phyloP scores from a whole-genome alignment of 37 sponge, comb jelly and placozoan species.

The Lycopodina hypogea region DNA sequence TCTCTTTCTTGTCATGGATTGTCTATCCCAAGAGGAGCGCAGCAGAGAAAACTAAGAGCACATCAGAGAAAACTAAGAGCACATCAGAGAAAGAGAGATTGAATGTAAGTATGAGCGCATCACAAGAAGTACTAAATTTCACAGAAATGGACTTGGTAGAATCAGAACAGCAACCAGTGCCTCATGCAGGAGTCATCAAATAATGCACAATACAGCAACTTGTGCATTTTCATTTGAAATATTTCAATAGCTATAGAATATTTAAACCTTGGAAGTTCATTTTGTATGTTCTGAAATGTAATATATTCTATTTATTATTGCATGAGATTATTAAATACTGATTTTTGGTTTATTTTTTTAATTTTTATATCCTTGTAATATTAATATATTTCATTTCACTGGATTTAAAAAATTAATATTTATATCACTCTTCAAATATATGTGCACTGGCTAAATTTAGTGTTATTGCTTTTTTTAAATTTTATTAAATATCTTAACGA shows the following conservation, averaged over 20 bases:
- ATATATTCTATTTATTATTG: background rate
- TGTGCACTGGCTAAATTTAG: too few species aligned
- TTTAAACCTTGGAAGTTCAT: background rate
- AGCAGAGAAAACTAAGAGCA: background rate
- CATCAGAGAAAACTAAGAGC: background rate
- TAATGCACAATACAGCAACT: too few species aligned
- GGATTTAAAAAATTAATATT: too few species aligned
- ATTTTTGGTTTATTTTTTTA: background rate
- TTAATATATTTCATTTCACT: too few species aligned
- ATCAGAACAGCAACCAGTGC: background rate
- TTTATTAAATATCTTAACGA: too few species aligned
- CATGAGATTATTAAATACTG: background rate
- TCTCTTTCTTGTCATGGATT: slow-evolving; percentile 17
- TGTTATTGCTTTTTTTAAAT: too few species aligned
- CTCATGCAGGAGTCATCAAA: too few species aligned
- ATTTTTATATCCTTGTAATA: background rate
- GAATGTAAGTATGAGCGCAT: background rate
- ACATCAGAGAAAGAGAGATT: background rate
- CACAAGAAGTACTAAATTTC: background rate
- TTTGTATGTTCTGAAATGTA: background rate
- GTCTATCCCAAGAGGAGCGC: slow-evolving; percentile 19
- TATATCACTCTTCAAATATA: too few species aligned
- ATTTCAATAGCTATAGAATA: background rate
- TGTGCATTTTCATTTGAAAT: too few species aligned
- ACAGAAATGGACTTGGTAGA: background rate